Evolutionary conservation across 2,888 invertebrate species (phyloP), one percentile per base, ranked within the genome.

Genomic region (Sesamia inferens): DNA sequence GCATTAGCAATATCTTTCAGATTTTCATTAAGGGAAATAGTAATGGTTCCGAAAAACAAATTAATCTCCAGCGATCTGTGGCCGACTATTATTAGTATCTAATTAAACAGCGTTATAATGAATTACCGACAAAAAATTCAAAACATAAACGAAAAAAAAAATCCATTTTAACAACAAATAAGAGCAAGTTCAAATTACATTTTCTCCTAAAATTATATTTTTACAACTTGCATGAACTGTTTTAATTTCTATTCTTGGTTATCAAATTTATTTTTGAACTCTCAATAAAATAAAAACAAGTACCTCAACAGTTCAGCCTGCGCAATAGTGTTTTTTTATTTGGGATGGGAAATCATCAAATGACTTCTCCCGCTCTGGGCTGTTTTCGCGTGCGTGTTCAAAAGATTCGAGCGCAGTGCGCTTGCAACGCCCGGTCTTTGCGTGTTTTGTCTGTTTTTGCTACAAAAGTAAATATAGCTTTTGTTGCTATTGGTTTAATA

Each of bases 211-310:
- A 47, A 24, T 57, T 8, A 57, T 24, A 55, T 31, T 42, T 48
- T 51, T 13, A 47, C 19, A 48, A 64, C 19, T 24, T 48, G n/a
- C 22, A 47, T 58, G 58, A 58, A 58, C 58, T 58, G 58, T 58
- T 58, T 58, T 58, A 58, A 31, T 58, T 31, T 58, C 44, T 44
- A n/a, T 62, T 42, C n/a, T 44, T 62, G 62, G 44, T 62, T 62
- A 62, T 62, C 24, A 62, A 62, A 62, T 62, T 22, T 62, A 62
- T 62, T 62, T 62, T 62, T 62, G 42, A 62, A 62, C 44, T 62
- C 44, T 8, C 14, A 55, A 55, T 22, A 57, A 44, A 16, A 63
- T 63, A 44, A 63, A 47, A 62, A 47, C n/a, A n/a, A n/a, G n/a
- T 47, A 24, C 22, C 22, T 47, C 44, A 63, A 63, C 62, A 22